Conservation (phyloP, 1,140 invertebrate species). For the Bombus haemorrhoidalis region DNA sequence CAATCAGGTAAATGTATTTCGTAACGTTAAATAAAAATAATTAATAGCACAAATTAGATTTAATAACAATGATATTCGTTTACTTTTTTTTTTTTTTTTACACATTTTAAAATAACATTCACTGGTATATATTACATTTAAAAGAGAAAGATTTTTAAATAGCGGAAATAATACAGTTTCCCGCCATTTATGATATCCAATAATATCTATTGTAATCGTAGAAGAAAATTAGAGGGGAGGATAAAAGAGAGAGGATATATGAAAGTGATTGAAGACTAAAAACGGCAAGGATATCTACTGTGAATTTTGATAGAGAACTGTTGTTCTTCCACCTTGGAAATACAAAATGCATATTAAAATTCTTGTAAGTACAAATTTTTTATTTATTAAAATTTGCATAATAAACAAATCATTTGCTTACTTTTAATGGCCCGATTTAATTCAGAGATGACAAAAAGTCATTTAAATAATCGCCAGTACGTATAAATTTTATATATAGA, state of each 20-base stretch:
- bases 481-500: no score
- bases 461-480: neutral
- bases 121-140: neutral
- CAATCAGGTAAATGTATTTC: neutral
- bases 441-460: neutral
- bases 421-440: neutral
- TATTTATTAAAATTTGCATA: neutral
- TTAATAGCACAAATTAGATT: neutral
- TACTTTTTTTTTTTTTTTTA: no score
- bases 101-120: neutral
- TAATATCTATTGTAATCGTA: neutral
- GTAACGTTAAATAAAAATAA: neutral
- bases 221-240: neutral
- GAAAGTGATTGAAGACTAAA: conserved; percentile 5
- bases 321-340: neutral
- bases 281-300: neutral
- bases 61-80: neutral
- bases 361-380: conserved; percentile 26
- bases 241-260: conserved; percentile 16
- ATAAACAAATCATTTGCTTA: neutral
- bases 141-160: neutral
- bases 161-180: neutral
- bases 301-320: neutral
- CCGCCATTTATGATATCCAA: neutral
- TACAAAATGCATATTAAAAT: conserved; percentile 13